Evolutionary conservation across 2,888 invertebrate genomes (phyloP).

Genomic region (Palloptera scutellata): DNA sequence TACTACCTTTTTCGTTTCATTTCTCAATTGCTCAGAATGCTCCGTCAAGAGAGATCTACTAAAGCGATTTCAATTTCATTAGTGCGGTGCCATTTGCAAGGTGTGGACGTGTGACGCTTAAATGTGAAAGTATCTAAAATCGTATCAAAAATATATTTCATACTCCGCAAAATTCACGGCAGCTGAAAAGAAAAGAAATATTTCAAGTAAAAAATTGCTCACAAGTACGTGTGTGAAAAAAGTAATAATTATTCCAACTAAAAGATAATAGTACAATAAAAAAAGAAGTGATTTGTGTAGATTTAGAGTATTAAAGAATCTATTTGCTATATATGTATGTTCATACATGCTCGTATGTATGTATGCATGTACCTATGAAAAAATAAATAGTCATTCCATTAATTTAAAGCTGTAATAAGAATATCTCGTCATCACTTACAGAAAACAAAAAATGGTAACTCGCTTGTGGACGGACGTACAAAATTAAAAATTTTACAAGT

Average conservation of each 20-base stretch:
- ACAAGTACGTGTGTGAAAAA: constrained; percentile 26
- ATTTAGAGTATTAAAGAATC: constrained; percentile 10
- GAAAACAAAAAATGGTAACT: constrained; percentile 32
- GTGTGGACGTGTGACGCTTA: constrained; percentile 49
- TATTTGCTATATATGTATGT: constrained; percentile 8
- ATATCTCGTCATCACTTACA: constrained; percentile 21
- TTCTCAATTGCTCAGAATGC: too few relatives aligned
- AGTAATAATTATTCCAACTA: not conserved
- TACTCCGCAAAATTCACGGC: constrained; percentile 25
- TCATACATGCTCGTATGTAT: constrained; percentile 24
- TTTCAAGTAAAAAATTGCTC: constrained; percentile 29
- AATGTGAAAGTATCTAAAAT: constrained; percentile 22
- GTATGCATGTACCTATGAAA: not conserved
- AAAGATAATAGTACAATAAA: constrained; percentile 1
- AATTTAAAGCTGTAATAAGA: constrained; percentile 25
- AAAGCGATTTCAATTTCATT: constrained; percentile 46
- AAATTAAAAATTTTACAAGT: constrained; percentile 51
- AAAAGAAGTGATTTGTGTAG: constrained; percentile 21
- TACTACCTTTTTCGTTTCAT: too few relatives aligned
- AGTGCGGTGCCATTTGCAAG: constrained; percentile 53
- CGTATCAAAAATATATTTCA: constrained; percentile 37
- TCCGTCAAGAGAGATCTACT: too few relatives aligned
- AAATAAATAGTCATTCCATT: constrained; percentile 46
- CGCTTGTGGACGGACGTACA: constrained; percentile 43
- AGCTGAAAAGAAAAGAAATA: constrained; percentile 27